A percentile compares a stretch with the other conserved stretches of the same genome.
Conservation (phyloP, 2,113 vertebrate genomes). For the Naja naja region DNA sequence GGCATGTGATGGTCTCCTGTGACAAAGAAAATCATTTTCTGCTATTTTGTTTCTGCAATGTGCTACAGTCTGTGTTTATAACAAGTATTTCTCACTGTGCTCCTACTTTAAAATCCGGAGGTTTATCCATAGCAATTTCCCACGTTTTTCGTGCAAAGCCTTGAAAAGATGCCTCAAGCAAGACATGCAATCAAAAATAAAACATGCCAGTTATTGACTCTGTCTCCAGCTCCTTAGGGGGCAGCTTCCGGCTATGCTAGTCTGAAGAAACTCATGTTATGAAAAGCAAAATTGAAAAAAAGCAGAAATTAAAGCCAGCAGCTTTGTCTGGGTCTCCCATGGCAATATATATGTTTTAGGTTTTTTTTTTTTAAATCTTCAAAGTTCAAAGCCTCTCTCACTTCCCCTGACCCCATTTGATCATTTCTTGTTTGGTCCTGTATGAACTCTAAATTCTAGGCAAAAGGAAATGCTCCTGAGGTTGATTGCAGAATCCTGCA, state of each 20-base stretch:
- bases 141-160: slow-evolving; percentile 55
- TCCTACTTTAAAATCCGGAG: slow-evolving; percentile 49
- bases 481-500: not conserved
- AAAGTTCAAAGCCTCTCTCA: not conserved
- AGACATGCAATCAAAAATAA: slow-evolving; percentile 59
- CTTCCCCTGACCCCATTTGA: not conserved
- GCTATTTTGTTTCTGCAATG: slow-evolving; percentile 36
- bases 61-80: slow-evolving; percentile 37
- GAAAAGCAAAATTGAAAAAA: slow-evolving; percentile 56
- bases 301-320: slow-evolving; percentile 54
- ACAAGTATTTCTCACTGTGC: slow-evolving; percentile 33
- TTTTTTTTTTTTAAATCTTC: not conserved
- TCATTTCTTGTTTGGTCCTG: not conserved
- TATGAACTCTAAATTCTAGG: not conserved
- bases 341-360: not conserved
- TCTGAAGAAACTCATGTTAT: slow-evolving; percentile 57
- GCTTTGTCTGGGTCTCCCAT: slow-evolving; percentile 35
- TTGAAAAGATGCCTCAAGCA: slow-evolving; percentile 53
- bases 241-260: not conserved
- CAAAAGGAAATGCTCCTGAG: not conserved
- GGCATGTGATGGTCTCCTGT: slow-evolving; percentile 7
- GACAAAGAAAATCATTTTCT: slow-evolving; percentile 39
- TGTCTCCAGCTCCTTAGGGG: slow-evolving; percentile 51
- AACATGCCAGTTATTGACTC: slow-evolving; percentile 56
- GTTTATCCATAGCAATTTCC: slow-evolving; percentile 58